These are phyloP conservation scores for Campylomormyrus tamandua DNA, from an alignment of 2,113 vertebrate genomes.

Conservation along the genomic window DNA sequence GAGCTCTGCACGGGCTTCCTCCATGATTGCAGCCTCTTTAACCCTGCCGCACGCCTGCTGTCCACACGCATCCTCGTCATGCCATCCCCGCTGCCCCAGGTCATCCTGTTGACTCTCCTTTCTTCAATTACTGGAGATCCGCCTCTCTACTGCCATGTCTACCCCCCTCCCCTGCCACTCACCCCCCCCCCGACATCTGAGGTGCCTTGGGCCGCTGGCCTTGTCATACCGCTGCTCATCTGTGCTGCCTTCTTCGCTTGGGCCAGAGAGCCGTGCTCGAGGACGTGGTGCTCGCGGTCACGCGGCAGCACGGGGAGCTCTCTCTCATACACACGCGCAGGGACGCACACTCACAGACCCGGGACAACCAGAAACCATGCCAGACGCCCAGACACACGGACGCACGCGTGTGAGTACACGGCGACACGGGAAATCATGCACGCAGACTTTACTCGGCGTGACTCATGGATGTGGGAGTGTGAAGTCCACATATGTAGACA, in stretches of 20 bases:
- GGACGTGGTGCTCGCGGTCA: neutral
- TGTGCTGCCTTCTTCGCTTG: neutral
- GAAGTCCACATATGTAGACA: neutral
- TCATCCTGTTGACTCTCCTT: conserved; percentile 15
- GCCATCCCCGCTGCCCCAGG: neutral
- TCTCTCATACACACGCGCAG: neutral
- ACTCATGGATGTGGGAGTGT: neutral
- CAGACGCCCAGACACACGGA: neutral
- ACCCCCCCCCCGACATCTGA: neutral
- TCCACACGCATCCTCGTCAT: conserved; percentile 53
- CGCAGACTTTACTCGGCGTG: neutral
- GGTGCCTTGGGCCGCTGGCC: neutral
- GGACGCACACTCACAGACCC: neutral
- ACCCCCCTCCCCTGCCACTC: conserved; percentile 23
- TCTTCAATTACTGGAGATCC: neutral
- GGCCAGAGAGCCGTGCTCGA: neutral
- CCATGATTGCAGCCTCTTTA: conserved; percentile 62
- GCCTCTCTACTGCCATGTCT: neutral
- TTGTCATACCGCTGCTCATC: conserved; percentile 4
- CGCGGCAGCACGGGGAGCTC: neutral
- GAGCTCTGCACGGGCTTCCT: neutral
- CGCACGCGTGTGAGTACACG: neutral
- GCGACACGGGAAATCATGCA: neutral
- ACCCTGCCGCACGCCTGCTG: conserved; percentile 56
- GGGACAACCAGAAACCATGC: neutral